Evolutionary conservation across 1,140 invertebrate species (phyloP), one percentile per base, ranked within the genome.

Genomic region (Drosophila dunni): DNA sequence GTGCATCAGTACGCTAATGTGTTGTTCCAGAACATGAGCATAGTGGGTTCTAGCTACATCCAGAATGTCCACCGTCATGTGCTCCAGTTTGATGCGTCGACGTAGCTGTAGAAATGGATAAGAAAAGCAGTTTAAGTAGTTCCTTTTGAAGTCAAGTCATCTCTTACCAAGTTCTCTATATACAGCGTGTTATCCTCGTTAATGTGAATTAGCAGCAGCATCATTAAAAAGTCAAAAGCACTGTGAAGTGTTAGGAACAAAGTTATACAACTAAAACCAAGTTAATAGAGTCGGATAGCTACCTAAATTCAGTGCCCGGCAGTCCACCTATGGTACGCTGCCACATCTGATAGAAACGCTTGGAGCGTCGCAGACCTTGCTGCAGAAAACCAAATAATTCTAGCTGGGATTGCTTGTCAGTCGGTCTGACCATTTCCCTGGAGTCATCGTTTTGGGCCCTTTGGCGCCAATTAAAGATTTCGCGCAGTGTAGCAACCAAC

Each of bases 161-260:
- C 3, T 65, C 88, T 89, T 77, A 93, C 90, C 45, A 93, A 81
- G 54, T 81, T 89, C 68, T 93, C 92, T 33, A 93, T 90, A 38
- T 81, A 84, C 40, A 85, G 62, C 9, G 92, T 92, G 50, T 92
- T 91, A 33, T 90, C 81, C 66, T 93, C 92, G 24, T 88, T 83
- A 8, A 85, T 83, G 8, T 91, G 75, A 62, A 93, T 92, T 1
- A 94, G 70, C 77, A 93, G 78, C 38, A 93, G 75, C 17, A 93
- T 56, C 57, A 93, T 77, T 10, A 93, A 68, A 10, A 93, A 79
- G 78, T 93, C 93, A 8, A 93, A 84, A 0, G 93, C 88, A 66
- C 93, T 93, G 50, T 33, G 66, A 57, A 45, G 1, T 40, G 9
- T 40, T 40, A 71, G 54, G 34, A 53, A 15, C 38, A 7, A 24